These are phyloP conservation scores for Tinea pellionella DNA, from an alignment of 2,888 invertebrate species.

Conservation along the genomic window DNA sequence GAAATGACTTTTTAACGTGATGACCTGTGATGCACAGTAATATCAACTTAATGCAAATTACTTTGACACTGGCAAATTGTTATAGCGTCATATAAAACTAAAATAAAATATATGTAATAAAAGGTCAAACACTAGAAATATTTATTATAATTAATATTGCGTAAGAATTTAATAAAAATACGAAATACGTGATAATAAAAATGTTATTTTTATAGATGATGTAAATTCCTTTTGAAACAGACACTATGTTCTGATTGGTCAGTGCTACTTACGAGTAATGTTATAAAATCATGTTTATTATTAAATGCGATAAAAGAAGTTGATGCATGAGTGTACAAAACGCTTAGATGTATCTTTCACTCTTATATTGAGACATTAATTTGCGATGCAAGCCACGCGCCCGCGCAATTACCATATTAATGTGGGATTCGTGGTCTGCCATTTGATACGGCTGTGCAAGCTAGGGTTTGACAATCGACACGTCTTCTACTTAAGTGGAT, in stretches of 20 bases:
- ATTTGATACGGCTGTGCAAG: background rate
- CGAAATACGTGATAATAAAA: no score
- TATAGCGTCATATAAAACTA: no score
- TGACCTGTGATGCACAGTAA: no score
- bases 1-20: no score
- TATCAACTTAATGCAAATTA: no score
- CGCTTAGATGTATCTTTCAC: background rate
- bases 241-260: background rate
- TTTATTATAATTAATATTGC: no score
- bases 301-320: background rate
- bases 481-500: background rate
- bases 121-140: no score
- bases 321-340: background rate
- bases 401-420: slow-evolving; percentile 5
- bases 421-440: slow-evolving; percentile 1
- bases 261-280: background rate
- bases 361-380: slow-evolving; percentile 36
- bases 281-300: background rate
- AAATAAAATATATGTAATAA: background rate
- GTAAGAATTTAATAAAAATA: no score
- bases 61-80: no score
- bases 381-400: slow-evolving; percentile 21
- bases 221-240: no score
- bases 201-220: no score
- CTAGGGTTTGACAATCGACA: background rate